phyloP scores from a whole-genome alignment of 2,888 invertebrate species.

The Drosophila quinaria region DNA sequence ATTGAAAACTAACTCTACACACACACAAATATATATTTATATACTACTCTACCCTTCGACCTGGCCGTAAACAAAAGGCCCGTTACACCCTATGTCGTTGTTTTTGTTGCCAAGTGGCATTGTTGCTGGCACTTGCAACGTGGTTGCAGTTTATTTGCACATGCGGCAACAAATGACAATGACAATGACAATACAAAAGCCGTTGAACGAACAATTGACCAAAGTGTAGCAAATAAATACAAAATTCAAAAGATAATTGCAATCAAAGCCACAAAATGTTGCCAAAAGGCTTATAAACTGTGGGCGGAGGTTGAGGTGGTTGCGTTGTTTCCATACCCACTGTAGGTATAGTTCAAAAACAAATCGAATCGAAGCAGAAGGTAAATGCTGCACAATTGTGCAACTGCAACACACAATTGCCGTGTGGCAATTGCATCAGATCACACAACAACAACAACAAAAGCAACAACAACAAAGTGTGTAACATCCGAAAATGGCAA shows the following conservation, averaged over 20 bases:
- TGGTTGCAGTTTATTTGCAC: conserved; percentile 54
- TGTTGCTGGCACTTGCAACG: conserved; percentile 24
- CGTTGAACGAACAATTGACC: conserved; percentile 69
- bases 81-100: not conserved
- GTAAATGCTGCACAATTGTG: conserved; percentile 65
- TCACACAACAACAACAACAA: conserved; percentile 26
- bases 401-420: conserved; percentile 34
- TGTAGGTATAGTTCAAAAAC: conserved; percentile 3
- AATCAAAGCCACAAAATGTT: conserved; percentile 81
- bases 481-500: conserved; percentile 18
- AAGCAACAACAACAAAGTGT: conserved; percentile 14
- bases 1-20: conserved; percentile 52
- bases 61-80: conserved; percentile 12
- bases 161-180: conserved; percentile 62
- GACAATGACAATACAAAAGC: conserved; percentile 62
- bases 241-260: conserved; percentile 83
- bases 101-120: conserved; percentile 1
- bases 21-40: not conserved
- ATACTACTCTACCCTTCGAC: not conserved
- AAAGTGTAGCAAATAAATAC: conserved; percentile 81
- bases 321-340: not conserved
- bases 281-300: conserved; percentile 80
- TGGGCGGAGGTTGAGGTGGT: conserved; percentile 43
- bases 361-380: conserved; percentile 47
- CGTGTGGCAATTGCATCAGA: conserved; percentile 38